These are phyloP conservation scores for Chymomyza amoena DNA, from an alignment of 2,888 invertebrate genomes.

Conservation along the genomic window DNA sequence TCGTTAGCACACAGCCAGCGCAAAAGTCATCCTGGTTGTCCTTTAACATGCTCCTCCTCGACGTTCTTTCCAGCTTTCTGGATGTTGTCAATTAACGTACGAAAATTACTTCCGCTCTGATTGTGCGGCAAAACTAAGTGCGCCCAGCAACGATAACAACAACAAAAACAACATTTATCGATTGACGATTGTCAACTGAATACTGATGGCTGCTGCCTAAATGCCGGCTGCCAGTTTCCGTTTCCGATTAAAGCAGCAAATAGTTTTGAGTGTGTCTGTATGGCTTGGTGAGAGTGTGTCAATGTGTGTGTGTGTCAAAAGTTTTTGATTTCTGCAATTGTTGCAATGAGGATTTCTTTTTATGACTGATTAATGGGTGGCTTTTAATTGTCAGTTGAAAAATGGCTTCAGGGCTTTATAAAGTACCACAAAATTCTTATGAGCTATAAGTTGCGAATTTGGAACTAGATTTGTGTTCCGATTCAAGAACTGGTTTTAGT, in stretches of 20 bases:
- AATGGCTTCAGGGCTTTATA: background rate
- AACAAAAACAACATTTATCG: constrained; percentile 48
- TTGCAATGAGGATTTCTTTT: constrained; percentile 22
- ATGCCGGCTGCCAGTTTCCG: constrained; percentile 66
- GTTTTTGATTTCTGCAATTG: constrained; percentile 64
- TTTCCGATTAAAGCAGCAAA: constrained; percentile 74
- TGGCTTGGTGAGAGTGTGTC: background rate
- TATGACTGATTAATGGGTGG: background rate
- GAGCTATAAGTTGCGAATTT: no score
- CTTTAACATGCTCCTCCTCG: constrained; percentile 23
- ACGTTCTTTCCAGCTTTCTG: constrained; percentile 22
- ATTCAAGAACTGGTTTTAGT: no score
- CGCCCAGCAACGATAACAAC: constrained; percentile 1
- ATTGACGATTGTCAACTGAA: constrained; percentile 62
- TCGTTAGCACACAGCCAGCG: constrained; percentile 8
- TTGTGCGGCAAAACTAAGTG: constrained; percentile 66
- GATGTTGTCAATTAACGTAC: constrained; percentile 75
- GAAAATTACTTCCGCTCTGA: constrained; percentile 74
- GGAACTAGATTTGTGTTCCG: no score
- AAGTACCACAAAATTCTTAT: no score
- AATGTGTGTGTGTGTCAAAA: constrained; percentile 41
- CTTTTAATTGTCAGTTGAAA: background rate
- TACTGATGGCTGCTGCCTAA: background rate
- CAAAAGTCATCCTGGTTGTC: constrained; percentile 33
- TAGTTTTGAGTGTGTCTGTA: constrained; percentile 53